Conservation (phyloP, 2,888 invertebrate genomes). For the Chydorus sphaericus region DNA sequence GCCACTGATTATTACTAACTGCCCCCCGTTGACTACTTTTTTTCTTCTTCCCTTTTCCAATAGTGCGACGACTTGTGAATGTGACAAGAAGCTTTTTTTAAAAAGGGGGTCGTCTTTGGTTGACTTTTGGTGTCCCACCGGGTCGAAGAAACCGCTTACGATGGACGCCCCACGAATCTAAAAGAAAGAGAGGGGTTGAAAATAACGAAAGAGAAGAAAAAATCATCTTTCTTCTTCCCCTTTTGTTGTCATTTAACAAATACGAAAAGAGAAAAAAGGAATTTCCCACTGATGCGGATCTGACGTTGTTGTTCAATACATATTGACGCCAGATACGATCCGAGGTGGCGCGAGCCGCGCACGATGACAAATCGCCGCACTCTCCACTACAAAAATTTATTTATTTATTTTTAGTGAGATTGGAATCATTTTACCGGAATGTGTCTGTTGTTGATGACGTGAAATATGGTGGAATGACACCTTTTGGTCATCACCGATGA, state of each 20-base stretch:
- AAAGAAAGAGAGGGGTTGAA: neutral
- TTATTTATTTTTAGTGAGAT: neutral
- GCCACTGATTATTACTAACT: constrained; percentile 2
- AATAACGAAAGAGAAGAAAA: neutral
- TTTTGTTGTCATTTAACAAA: neutral
- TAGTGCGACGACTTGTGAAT: constrained; percentile 3
- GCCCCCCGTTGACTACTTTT: constrained; percentile 1
- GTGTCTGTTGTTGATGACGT: neutral
- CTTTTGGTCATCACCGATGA: neutral
- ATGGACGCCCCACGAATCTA: neutral
- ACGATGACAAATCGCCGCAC: neutral
- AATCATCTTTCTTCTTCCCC: neutral
- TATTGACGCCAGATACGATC: too few species aligned
- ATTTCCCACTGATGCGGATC: too few species aligned
- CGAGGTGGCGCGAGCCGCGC: neutral
- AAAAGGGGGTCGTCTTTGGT: neutral
- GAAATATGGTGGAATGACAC: neutral
- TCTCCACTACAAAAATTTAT: neutral
- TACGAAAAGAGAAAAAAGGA: too few species aligned
- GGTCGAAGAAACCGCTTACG: constrained; percentile 7
- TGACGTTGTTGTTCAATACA: too few species aligned
- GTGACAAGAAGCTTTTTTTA: constrained; percentile 2
- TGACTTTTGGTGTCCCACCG: neutral
- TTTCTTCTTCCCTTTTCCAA: neutral
- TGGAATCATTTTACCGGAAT: neutral